Evolutionary conservation across 2,888 invertebrate genomes (phyloP).

Genomic region (Drosophila picticornis): DNA sequence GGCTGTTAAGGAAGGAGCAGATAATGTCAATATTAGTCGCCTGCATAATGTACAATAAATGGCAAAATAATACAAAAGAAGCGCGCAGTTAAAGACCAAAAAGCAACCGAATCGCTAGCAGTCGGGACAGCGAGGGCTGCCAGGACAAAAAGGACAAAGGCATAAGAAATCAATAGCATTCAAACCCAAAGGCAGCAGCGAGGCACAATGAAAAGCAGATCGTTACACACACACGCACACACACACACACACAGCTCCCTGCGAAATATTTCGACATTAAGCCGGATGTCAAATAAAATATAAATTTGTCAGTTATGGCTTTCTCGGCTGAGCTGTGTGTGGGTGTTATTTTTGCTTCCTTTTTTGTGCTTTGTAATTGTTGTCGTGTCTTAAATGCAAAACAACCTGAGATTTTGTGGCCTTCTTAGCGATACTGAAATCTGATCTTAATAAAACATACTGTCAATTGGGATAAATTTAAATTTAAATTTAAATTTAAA

Average conservation of each 20-base stretch:
- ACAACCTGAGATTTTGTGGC: conserved; percentile 7
- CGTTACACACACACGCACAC: conserved; percentile 14
- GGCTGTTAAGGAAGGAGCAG: conserved; percentile 56
- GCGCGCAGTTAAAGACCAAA: conserved; percentile 37
- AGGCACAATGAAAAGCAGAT: conserved; percentile 45
- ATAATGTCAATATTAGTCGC: conserved; percentile 84
- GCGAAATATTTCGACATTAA: conserved; percentile 66
- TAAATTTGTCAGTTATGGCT: conserved; percentile 81
- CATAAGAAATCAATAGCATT: conserved; percentile 70
- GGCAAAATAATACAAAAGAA: conserved; percentile 78
- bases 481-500: background rate
- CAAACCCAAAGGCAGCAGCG: conserved; percentile 49
- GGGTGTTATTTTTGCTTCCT: background rate
- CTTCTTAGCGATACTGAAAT: background rate
- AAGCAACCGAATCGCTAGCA: conserved; percentile 22
- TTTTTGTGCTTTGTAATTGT: conserved; percentile 31
- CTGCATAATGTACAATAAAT: conserved; percentile 82
- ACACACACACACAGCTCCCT: conserved; percentile 25
- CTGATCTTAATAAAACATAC: background rate
- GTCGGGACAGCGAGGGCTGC: background rate
- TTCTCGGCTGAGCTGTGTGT: conserved; percentile 31
- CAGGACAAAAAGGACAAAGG: conserved; percentile 51
- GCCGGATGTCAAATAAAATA: conserved; percentile 80
- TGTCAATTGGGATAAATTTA: background rate
- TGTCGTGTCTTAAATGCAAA: conserved; percentile 37